Percentiles rank a stretch among this genome's conserved stretches.
phyloP scores from a whole-genome alignment of 1,140 invertebrate species.

The Drosophila orosa region DNA sequence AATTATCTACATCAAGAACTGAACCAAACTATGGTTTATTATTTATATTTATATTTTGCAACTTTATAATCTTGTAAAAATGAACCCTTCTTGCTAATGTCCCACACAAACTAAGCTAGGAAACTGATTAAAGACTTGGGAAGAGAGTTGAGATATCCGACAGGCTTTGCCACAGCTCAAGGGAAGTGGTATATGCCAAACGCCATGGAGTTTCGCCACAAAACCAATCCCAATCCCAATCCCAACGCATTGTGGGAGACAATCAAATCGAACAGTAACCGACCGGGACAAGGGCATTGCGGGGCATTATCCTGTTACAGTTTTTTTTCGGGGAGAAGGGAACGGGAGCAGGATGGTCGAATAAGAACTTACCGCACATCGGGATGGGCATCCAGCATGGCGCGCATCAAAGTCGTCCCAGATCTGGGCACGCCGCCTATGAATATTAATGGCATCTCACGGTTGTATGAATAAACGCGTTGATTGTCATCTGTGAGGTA shows the following conservation, averaged over 20 bases:
- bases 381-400: slow-evolving; percentile 99
- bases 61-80: too few species aligned
- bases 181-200: slow-evolving; percentile 8
- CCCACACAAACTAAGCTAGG: not conserved
- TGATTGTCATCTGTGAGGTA: slow-evolving; percentile 87
- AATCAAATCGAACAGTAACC: slow-evolving; percentile 40
- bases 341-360: not conserved
- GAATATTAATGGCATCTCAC: slow-evolving; percentile 97
- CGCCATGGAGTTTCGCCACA: slow-evolving; percentile 5
- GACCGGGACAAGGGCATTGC: not conserved
- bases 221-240: slow-evolving; percentile 3
- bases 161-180: slow-evolving; percentile 5
- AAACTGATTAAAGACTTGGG: not conserved
- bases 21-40: too few species aligned
- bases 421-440: slow-evolving; percentile 98
- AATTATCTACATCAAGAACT: too few species aligned
- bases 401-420: slow-evolving; percentile 98
- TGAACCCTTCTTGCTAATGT: not conserved
- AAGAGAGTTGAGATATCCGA: not conserved
- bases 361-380: slow-evolving; percentile 90
- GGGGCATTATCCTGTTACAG: slow-evolving; percentile 35
- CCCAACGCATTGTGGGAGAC: slow-evolving; percentile 30
- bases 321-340: not conserved
- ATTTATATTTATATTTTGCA: too few species aligned
- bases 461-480: slow-evolving; percentile 90